Conservation (phyloP, 1,140 invertebrate genomes). For the Leptinotarsa texana region DNA sequence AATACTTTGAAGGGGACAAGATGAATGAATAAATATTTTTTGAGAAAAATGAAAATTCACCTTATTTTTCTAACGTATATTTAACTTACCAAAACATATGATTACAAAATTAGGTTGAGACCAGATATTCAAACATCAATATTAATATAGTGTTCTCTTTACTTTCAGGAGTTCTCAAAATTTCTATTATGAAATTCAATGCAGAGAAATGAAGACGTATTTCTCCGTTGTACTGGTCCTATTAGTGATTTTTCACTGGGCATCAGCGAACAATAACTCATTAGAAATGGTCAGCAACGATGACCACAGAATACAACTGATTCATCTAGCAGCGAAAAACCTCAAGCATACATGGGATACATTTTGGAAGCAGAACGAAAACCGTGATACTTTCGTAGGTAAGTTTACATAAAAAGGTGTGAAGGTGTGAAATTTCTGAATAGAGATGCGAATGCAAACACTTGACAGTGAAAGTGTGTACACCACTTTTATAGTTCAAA, state of each 20-base stretch:
- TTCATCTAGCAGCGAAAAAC: not conserved
- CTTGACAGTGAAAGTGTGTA: not conserved
- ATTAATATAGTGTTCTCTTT: not conserved
- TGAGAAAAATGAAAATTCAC: no score
- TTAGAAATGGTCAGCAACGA: slow-evolving; percentile 2
- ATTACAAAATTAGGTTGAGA: no score
- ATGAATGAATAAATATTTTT: no score
- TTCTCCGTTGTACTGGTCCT: not conserved
- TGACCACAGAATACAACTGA: not conserved
- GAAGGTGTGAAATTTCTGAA: not conserved
- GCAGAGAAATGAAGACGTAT: slow-evolving; percentile 20
- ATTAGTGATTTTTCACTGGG: slow-evolving; percentile 13
- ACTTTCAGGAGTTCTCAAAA: not conserved
- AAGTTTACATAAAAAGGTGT: not conserved
- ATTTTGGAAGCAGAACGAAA: slow-evolving; percentile 6
- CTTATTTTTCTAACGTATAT: no score
- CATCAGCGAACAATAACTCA: slow-evolving; percentile 9
- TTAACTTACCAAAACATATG: no score
- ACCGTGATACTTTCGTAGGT: slow-evolving; percentile 14
- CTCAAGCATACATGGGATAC: not conserved
- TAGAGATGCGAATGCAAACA: not conserved
- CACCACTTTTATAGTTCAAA: not conserved
- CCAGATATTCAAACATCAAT: no score
- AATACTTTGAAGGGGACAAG: no score
- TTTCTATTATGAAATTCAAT: slow-evolving; percentile 5